Percentiles rank a stretch among this genome's conserved stretches.
These are phyloP conservation scores for Drosophila gunungcola DNA, from an alignment of 1,140 invertebrate genomes.

Conservation along the genomic window DNA sequence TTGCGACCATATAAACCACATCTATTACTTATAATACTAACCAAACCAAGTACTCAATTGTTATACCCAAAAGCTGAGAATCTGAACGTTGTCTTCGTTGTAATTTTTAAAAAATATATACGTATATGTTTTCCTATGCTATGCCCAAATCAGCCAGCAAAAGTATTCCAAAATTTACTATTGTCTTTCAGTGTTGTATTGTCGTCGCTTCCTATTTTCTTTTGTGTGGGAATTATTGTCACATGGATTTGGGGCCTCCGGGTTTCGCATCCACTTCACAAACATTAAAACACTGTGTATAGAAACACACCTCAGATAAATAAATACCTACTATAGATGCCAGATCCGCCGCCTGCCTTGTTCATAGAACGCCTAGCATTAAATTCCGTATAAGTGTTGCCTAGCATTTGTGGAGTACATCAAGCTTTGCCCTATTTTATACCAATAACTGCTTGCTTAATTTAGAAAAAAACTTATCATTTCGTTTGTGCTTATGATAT, in stretches of 20 bases:
- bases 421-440: constrained; percentile 28
- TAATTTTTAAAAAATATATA: constrained; percentile 14
- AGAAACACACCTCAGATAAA: constrained; percentile 24
- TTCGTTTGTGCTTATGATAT: constrained; percentile 48
- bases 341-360: constrained; percentile 49
- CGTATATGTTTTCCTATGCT: constrained; percentile 39
- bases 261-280: constrained; percentile 3
- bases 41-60: constrained; percentile 17
- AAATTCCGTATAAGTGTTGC: constrained; percentile 25
- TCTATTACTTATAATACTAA: constrained; percentile 33
- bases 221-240: constrained; percentile 23
- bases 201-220: constrained; percentile 52
- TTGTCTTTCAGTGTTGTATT: constrained; percentile 67
- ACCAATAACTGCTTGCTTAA: constrained; percentile 55
- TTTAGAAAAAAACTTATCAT: constrained; percentile 45
- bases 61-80: constrained; percentile 14
- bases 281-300: constrained; percentile 42
- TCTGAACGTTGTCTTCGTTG: constrained; percentile 38
- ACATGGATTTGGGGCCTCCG: constrained; percentile 2
- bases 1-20: constrained; percentile 63
- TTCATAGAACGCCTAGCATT: constrained; percentile 41
- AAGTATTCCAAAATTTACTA: constrained; percentile 34
- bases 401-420: constrained; percentile 13
- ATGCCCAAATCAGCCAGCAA: constrained; percentile 24
- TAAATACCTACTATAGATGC: constrained; percentile 21